Conservation (phyloP, 2,888 invertebrate species). For the Xestia xanthographa region DNA sequence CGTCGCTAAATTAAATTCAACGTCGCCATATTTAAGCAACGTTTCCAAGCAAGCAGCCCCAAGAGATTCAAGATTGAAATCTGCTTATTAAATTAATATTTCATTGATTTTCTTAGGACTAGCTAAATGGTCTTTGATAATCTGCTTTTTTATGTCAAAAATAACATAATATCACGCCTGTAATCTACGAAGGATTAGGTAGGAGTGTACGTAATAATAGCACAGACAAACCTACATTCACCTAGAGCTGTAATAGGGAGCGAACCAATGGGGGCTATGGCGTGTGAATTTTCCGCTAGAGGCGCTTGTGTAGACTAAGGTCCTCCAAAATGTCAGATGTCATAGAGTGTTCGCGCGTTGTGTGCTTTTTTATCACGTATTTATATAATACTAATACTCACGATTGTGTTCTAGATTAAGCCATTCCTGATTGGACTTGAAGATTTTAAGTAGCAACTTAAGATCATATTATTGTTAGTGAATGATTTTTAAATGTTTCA, state of each 20-base stretch:
- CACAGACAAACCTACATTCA: background rate
- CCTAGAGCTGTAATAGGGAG: background rate
- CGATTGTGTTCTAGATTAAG: too few species aligned
- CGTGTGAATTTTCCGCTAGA: too few species aligned
- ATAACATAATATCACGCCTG: background rate
- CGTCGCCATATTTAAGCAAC: conserved; percentile 16
- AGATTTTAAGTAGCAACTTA: too few species aligned
- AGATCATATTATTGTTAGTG: too few species aligned
- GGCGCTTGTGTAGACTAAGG: too few species aligned
- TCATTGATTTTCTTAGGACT: conserved; percentile 5
- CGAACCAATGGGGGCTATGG: too few species aligned
- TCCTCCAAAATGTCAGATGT: too few species aligned
- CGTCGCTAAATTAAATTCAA: conserved; percentile 24
- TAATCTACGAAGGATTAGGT: background rate
- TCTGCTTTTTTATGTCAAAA: background rate
- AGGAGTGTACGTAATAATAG: background rate
- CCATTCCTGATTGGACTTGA: too few species aligned
- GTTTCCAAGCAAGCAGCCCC: conserved; percentile 1
- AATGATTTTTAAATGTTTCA: too few species aligned
- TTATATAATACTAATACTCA: too few species aligned
- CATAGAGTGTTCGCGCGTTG: too few species aligned
- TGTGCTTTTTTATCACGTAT: too few species aligned
- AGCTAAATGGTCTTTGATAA: background rate
- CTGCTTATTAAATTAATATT: conserved; percentile 14
- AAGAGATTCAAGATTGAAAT: conserved; percentile 17